A percentile compares a stretch with the other conserved stretches of the same genome.
Evolutionary conservation across 2,888 invertebrate species (phyloP).

Genomic region (Chelonus formosanus): DNA sequence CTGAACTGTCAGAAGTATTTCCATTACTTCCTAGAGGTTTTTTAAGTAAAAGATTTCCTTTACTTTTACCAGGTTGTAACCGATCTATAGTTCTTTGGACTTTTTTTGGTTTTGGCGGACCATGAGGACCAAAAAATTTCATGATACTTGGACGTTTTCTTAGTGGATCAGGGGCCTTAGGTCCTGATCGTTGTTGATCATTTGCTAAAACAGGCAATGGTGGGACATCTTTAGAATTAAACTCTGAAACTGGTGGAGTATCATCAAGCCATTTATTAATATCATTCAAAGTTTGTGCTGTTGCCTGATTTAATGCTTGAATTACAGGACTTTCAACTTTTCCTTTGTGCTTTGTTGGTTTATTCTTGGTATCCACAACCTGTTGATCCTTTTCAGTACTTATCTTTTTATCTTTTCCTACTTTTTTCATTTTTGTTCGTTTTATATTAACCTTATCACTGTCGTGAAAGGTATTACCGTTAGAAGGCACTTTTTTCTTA

Average conservation of each 20-base stretch:
- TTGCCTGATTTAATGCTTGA: constrained; percentile 76
- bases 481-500: constrained; percentile 65
- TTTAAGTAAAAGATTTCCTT: constrained; percentile 80
- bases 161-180: constrained; percentile 73
- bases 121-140: constrained; percentile 58
- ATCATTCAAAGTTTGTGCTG: constrained; percentile 77
- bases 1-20: constrained; percentile 68
- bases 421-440: constrained; percentile 55
- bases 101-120: constrained; percentile 67
- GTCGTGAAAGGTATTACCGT: constrained; percentile 58
- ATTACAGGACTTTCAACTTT: constrained; percentile 67
- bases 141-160: constrained; percentile 55
- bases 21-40: constrained; percentile 71
- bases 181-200: constrained; percentile 70
- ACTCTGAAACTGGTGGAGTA: constrained; percentile 78
- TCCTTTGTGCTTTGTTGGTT: constrained; percentile 55
- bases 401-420: constrained; percentile 45
- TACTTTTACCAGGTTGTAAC: constrained; percentile 86
- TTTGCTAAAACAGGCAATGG: constrained; percentile 63
- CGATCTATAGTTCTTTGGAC: constrained; percentile 84
- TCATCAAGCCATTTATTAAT: constrained; percentile 90
- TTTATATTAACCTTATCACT: constrained; percentile 54
- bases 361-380: constrained; percentile 53
- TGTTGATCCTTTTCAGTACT: constrained; percentile 48
- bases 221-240: constrained; percentile 82